Percentiles rank a stretch among this genome's conserved stretches.
These are phyloP conservation scores for Cephus spinipes DNA, from an alignment of 2,888 invertebrate genomes.

Conservation along the genomic window DNA sequence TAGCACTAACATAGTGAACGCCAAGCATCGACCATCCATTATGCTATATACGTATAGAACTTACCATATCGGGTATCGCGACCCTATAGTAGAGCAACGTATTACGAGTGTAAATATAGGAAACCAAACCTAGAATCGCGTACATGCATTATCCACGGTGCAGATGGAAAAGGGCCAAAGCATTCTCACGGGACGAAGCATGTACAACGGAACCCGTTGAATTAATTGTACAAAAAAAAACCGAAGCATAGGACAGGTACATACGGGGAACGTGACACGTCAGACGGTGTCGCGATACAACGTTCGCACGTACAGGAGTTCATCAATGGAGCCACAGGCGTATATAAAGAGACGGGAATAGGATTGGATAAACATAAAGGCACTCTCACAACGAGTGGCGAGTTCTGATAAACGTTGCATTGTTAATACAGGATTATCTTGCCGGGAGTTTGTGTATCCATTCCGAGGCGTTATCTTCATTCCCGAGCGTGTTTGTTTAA, in stretches of 20 bases:
- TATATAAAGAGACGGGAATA: slow-evolving; percentile 21
- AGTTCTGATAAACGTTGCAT: slow-evolving; percentile 38
- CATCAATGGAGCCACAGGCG: neutral
- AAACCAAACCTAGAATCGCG: neutral
- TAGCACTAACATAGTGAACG: neutral
- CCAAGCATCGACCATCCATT: neutral
- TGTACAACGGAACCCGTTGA: neutral
- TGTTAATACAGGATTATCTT: slow-evolving; percentile 45
- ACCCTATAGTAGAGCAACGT: neutral
- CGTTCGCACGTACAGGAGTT: no score
- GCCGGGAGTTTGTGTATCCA: slow-evolving; percentile 17
- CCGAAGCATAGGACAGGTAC: neutral
- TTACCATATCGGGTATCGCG: neutral
- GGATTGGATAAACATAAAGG: slow-evolving; percentile 37
- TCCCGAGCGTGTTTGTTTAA: neutral
- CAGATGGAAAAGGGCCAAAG: neutral
- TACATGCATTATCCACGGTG: neutral
- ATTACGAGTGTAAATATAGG: neutral
- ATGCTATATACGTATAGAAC: neutral
- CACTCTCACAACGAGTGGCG: slow-evolving; percentile 19
- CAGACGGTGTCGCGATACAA: no score
- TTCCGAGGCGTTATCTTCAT: neutral
- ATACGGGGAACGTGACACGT: no score
- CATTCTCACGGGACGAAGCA: neutral
- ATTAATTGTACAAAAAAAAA: neutral